Evolutionary conservation across 1,140 invertebrate species (phyloP), one percentile per base, ranked within the genome.

Genomic region (Diorhabda elongata): DNA sequence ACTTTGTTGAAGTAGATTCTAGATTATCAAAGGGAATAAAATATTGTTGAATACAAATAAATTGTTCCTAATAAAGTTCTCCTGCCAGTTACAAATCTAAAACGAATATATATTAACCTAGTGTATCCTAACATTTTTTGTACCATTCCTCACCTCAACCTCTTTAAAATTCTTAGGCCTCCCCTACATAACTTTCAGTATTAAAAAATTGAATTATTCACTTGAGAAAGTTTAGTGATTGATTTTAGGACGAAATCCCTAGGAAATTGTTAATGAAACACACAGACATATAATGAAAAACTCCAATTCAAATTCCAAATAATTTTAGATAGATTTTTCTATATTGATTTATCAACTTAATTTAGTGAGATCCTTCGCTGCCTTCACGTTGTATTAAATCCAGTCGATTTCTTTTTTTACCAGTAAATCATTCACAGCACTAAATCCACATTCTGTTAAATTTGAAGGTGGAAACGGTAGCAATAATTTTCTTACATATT

Each of bases 181-280:
- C 43, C 57, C 64, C 58, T 66, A 69, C 64, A 69, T 69, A 69
- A 69, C 61, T 66, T 61, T 69, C 61, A 58, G 58, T 61, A 69
- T 69, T 66, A 58, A 69, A 69, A 74, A 75, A 74, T 74, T 74
- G 61, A 67, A 69, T 73, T 75, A 68, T 76, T 73, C 69, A 61
- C 68, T 70, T 73, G 71, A 75, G 64, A 73, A 70, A 71, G 67
- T 70, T 67, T 67, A 75, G 69, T 73, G 65, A 70, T 73, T 74
- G 64, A 66, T 69, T 70, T 74, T 71, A 74, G 62, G 65, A 73
- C 72, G 69, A 72, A 73, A 75, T 72, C 72, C 71, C 72, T 75
- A 75, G 67, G 59, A 76, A 73, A 74, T 75, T 75, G 67, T 75
- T 72, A 75, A 69, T 61, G 73, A 76, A 74, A 73, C 47, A 66